A percentile compares a stretch with the other conserved stretches of the same genome.
phyloP scores from a whole-genome alignment of 2,888 invertebrate species.

The Leptinotarsa haldemani region DNA sequence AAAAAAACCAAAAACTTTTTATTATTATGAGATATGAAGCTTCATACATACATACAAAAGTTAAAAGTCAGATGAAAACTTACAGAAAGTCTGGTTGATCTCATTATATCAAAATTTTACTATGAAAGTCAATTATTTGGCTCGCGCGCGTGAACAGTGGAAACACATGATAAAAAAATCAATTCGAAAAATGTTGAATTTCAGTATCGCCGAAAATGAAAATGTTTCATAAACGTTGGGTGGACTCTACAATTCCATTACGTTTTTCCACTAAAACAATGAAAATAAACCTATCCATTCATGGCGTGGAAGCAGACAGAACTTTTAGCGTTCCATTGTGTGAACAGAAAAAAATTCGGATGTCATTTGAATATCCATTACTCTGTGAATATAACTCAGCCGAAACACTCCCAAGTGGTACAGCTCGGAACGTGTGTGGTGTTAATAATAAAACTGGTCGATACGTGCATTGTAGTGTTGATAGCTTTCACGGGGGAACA shows the following conservation, averaged over 20 bases:
- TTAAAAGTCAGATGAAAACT: no score
- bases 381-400: slow-evolving; percentile 31
- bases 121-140: no score
- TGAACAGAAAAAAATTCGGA: slow-evolving; percentile 20
- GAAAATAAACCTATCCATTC: neutral
- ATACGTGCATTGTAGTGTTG: slow-evolving; percentile 46
- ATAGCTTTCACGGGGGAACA: slow-evolving; percentile 40
- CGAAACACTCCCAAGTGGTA: slow-evolving; percentile 28
- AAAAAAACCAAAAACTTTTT: no score
- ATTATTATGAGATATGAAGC: no score
- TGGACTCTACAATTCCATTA: neutral
- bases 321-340: slow-evolving; percentile 21
- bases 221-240: neutral
- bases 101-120: no score
- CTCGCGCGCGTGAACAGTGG: no score
- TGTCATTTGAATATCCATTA: slow-evolving; percentile 34
- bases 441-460: slow-evolving; percentile 45
- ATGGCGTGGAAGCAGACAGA: neutral
- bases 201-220: neutral
- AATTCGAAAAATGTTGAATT: neutral
- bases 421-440: slow-evolving; percentile 30
- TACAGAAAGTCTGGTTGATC: no score
- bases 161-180: no score
- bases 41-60: no score
- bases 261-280: neutral